Percentiles rank a stretch among this genome's conserved stretches.
phyloP scores from a whole-genome alignment of 2,113 vertebrate genomes.

The Nesoenas mayeri region DNA sequence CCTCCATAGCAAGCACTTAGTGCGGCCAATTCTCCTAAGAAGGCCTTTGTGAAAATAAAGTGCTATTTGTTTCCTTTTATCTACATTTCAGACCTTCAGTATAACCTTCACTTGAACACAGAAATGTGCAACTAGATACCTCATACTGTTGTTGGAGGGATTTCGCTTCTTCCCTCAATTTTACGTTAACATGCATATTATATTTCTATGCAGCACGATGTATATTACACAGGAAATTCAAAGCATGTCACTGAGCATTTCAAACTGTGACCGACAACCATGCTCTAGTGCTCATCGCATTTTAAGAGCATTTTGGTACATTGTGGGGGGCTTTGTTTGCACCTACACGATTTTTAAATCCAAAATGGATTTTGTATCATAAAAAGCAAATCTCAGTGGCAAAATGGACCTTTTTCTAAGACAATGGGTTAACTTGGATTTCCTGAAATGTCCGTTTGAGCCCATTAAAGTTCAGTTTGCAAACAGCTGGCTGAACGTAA shows the following conservation, averaged over 20 bases:
- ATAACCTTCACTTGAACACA: not conserved
- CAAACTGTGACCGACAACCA: not conserved
- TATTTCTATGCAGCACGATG: not conserved
- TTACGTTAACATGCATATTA: not conserved
- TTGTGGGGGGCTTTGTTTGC: not conserved
- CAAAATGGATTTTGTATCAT: not conserved
- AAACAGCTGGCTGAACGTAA: accelerated
- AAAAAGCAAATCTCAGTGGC: not conserved
- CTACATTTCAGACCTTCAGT: not conserved
- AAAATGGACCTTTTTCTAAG: too few relatives aligned
- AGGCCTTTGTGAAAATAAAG: conserved; percentile 62
- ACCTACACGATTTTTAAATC: not conserved
- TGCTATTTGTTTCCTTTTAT: conserved; percentile 57
- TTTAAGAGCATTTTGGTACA: not conserved
- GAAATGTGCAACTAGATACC: not conserved
- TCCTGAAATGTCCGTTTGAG: not conserved
- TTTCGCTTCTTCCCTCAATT: not conserved
- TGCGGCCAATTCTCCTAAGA: conserved; percentile 9
- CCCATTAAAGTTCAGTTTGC: not conserved
- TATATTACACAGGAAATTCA: not conserved
- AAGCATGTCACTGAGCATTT: not conserved
- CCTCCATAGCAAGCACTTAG: not conserved
- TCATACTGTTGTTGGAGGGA: not conserved
- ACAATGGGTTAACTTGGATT: not conserved
- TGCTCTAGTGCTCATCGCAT: not conserved